A percentile compares a stretch with the other conserved stretches of the same genome.
Evolutionary conservation across 2,113 vertebrate species (phyloP).

Genomic region (Bubo blakistoni): DNA sequence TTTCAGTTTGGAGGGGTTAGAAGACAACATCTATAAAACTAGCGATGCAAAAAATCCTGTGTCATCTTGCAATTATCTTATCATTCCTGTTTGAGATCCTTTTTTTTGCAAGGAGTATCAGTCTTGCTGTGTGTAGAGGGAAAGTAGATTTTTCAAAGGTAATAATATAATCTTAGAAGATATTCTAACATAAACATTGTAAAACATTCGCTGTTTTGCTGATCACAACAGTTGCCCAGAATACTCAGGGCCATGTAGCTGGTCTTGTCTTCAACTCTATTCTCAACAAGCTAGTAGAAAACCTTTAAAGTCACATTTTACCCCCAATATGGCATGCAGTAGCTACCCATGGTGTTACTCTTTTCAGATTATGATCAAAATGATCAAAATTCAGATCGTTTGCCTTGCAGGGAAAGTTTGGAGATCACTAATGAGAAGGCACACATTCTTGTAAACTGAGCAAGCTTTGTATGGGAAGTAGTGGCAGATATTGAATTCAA

Average conservation of each 20-base stretch:
- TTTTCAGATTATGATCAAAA: not conserved
- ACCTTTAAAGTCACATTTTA: not conserved
- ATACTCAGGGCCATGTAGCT: not conserved
- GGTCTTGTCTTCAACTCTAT: not conserved
- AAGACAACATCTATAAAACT: not conserved
- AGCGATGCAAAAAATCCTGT: not conserved
- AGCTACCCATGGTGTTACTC: not conserved
- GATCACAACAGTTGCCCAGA: not conserved
- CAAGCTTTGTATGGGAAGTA: not conserved
- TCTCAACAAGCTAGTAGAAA: not conserved
- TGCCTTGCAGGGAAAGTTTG: not conserved
- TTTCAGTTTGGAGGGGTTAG: not conserved
- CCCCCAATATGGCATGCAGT: fast-evolving
- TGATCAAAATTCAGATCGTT: not conserved
- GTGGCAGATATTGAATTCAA: not conserved
- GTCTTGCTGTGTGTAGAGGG: not conserved
- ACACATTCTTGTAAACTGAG: not conserved
- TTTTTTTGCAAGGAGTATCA: not conserved
- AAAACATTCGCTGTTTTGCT: not conserved
- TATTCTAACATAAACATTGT: not conserved
- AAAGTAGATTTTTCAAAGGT: not conserved
- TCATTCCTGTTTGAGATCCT: not conserved
- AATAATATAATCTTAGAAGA: not conserved
- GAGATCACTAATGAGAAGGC: not conserved
- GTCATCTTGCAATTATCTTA: not conserved